Percentiles rank a stretch among this genome's conserved stretches.
These are phyloP conservation scores for Drosophila sechellia DNA, from an alignment of 1,140 invertebrate species.

Conservation along the genomic window DNA sequence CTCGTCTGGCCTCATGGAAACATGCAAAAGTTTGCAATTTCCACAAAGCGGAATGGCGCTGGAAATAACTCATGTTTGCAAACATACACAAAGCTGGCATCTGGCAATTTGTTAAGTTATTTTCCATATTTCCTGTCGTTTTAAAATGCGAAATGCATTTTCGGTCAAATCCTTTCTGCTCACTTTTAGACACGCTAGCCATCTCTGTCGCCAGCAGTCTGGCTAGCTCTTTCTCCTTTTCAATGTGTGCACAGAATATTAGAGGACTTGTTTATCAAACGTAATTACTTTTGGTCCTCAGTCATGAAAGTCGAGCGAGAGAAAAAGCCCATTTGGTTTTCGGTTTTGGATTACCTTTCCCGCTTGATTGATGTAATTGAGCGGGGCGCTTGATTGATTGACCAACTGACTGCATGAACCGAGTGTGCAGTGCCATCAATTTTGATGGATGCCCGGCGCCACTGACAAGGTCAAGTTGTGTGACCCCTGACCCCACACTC, in stretches of 20 bases:
- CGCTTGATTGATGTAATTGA: slow-evolving; percentile 60
- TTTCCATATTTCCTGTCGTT: slow-evolving; percentile 56
- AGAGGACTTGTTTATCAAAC: slow-evolving; percentile 26
- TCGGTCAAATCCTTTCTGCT: not conserved
- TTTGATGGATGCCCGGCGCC: slow-evolving; percentile 61
- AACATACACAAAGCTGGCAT: slow-evolving; percentile 2
- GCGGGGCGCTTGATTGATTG: slow-evolving; percentile 46
- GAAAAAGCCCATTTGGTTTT: slow-evolving; percentile 30
- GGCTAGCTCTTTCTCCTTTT: not conserved
- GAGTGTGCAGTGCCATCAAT: slow-evolving; percentile 38
- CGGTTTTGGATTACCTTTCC: slow-evolving; percentile 48
- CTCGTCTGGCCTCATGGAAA: slow-evolving; percentile 20
- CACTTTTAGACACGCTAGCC: too few species aligned
- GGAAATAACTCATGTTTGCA: not conserved
- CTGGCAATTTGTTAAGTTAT: slow-evolving; percentile 49
- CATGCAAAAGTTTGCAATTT: slow-evolving; percentile 32
- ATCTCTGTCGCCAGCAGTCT: not conserved
- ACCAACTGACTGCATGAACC: slow-evolving; percentile 32
- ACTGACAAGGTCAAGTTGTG: slow-evolving; percentile 40
- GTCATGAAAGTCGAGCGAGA: not conserved
- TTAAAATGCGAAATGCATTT: slow-evolving; percentile 35
- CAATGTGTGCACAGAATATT: slow-evolving; percentile 11
- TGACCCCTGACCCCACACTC: slow-evolving; percentile 5
- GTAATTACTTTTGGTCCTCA: slow-evolving; percentile 38
- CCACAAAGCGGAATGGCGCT: not conserved